Conservation (phyloP, 2,113 vertebrate genomes). For the Emydura subglobosa region DNA sequence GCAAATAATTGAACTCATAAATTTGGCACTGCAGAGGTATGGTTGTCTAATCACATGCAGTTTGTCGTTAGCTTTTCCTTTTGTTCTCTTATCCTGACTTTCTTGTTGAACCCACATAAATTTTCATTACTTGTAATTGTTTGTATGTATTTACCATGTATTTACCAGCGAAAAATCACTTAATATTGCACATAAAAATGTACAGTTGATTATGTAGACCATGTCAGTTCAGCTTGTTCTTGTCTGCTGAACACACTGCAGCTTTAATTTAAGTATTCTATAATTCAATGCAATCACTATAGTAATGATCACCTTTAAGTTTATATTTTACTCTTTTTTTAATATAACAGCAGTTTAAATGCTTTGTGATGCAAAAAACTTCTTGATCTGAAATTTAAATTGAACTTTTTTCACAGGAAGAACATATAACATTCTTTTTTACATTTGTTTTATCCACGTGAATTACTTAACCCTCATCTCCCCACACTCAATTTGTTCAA, state of each 20-base stretch:
- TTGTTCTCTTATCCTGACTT: not conserved
- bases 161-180: not conserved
- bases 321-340: not conserved
- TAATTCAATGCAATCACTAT: not conserved
- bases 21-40: not conserved
- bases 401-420: not conserved
- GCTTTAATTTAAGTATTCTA: not conserved
- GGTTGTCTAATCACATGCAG: not conserved
- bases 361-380: not conserved
- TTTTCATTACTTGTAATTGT: not conserved
- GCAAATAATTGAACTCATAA: not conserved
- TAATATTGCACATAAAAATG: not conserved
- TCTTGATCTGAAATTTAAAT: not conserved
- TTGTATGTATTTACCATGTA: not conserved
- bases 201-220: not conserved
- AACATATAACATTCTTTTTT: not conserved
- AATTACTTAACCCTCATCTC: not conserved
- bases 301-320: not conserved
- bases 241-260: not conserved
- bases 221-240: not conserved
- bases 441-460: not conserved
- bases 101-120: not conserved
- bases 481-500: fast-evolving
- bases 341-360: not conserved
- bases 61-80: not conserved